A percentile compares a stretch with the other conserved stretches of the same genome.
Evolutionary conservation across 2,888 invertebrate genomes (phyloP).

Genomic region (Listrodromus nycthemerus): DNA sequence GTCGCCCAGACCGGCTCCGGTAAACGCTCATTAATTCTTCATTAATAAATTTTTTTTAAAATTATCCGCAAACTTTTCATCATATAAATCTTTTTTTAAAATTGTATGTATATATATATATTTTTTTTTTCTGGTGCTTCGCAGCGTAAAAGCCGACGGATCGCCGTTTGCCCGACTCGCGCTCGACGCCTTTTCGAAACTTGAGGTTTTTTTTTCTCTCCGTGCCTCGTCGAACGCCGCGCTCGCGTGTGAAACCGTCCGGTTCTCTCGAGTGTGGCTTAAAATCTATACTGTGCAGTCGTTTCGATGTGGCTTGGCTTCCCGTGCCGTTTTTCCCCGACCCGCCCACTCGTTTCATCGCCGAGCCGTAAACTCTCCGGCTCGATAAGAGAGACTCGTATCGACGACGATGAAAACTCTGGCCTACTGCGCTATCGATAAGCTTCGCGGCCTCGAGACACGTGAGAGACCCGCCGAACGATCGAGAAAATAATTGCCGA

Average conservation of each 20-base stretch:
- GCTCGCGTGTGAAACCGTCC: conserved; percentile 1
- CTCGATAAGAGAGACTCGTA: neutral
- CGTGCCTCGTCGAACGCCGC: too few species aligned
- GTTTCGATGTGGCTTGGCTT: conserved; percentile 8
- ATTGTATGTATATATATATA: too few species aligned
- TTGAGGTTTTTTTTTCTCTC: too few species aligned
- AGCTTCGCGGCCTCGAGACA: conserved; percentile 5
- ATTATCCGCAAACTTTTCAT: too few species aligned
- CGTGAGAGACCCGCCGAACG: neutral
- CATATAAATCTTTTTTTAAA: too few species aligned
- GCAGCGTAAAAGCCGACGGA: too few species aligned
- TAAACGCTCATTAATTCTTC: too few species aligned
- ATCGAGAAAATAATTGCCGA: neutral
- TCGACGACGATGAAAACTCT: conserved; percentile 12
- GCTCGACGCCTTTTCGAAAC: too few species aligned
- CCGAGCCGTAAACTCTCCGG: neutral
- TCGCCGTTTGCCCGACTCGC: too few species aligned
- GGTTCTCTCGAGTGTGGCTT: neutral
- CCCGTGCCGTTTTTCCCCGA: neutral
- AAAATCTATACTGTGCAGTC: conserved; percentile 4
- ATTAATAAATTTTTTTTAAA: too few species aligned
- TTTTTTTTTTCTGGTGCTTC: too few species aligned
- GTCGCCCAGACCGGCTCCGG: neutral
- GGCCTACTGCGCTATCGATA: conserved; percentile 14
- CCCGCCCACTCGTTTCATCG: conserved; percentile 7